Evolutionary conservation across 2,113 vertebrate genomes (phyloP).

Genomic region (Hippocampus mohnikei): DNA sequence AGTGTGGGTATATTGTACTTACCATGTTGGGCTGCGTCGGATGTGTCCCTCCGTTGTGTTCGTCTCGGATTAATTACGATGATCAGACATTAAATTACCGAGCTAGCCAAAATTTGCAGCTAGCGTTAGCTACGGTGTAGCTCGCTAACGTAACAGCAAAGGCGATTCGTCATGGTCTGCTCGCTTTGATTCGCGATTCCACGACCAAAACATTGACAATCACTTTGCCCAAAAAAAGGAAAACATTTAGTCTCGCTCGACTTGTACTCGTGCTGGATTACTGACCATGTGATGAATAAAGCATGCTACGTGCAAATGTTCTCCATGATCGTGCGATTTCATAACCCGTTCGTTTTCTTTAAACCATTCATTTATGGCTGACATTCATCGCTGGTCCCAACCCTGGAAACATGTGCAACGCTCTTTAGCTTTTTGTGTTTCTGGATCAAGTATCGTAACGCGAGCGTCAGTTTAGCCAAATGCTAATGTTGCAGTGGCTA

Average conservation of each 20-base stretch:
- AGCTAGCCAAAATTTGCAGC: conserved; percentile 36
- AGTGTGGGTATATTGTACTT: conserved; percentile 11
- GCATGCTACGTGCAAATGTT: not conserved
- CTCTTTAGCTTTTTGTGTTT: conserved; percentile 3
- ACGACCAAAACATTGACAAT: not conserved
- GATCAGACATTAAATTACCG: conserved; percentile 30
- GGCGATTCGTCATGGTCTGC: conserved; percentile 49
- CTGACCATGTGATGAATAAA: not conserved
- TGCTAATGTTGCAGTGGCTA: conserved; percentile 51
- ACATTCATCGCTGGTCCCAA: not conserved
- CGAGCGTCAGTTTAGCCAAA: conserved; percentile 5
- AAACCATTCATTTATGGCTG: not conserved
- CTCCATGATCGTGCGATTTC: conserved; percentile 20
- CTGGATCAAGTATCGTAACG: conserved; percentile 15
- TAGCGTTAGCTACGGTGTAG: conserved; percentile 55
- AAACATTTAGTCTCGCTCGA: not conserved
- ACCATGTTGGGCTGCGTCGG: conserved; percentile 60
- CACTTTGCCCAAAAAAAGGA: not conserved
- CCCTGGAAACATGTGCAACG: conserved; percentile 5
- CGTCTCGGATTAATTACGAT: conserved; percentile 35
- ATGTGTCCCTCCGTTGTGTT: conserved; percentile 18
- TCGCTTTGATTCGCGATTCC: conserved; percentile 19
- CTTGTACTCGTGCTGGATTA: conserved; percentile 4
- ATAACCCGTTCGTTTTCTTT: not conserved
- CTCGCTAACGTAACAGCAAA: conserved; percentile 43